Conservation (phyloP, 2,113 vertebrate genomes). For the Coreoperca whiteheadi region DNA sequence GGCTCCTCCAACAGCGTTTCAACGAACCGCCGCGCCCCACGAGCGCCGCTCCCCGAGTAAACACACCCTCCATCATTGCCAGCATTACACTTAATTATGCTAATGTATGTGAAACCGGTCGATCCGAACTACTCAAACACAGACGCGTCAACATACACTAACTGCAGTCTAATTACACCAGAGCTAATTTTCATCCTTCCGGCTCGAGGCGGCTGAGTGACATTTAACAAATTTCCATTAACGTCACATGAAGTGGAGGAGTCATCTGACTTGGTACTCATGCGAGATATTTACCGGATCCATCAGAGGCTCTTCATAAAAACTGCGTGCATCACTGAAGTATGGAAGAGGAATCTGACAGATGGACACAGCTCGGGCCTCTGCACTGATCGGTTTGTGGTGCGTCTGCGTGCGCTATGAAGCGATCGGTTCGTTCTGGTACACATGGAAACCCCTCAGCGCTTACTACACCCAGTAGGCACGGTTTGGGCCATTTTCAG, state of each 20-base stretch:
- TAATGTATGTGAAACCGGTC: conserved; percentile 59
- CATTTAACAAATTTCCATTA: conserved; percentile 58
- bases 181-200: conserved; percentile 1
- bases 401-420: too few relatives aligned
- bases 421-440: too few relatives aligned
- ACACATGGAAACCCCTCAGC: too few relatives aligned
- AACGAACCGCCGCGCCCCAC: background rate
- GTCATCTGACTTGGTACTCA: conserved; percentile 10
- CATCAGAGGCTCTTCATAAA: background rate
- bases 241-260: conserved; percentile 26
- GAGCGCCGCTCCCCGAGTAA: conserved; percentile 34
- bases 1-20: background rate
- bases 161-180: conserved; percentile 52
- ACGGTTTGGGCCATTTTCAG: too few relatives aligned
- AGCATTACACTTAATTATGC: conserved; percentile 62
- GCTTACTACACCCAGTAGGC: too few relatives aligned
- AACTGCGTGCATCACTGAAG: background rate
- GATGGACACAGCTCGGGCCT: background rate
- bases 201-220: conserved; percentile 8
- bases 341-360: background rate
- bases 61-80: conserved; percentile 62
- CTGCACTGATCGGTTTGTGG: background rate
- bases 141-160: conserved; percentile 45
- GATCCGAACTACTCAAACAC: conserved; percentile 50
- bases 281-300: conserved; percentile 22